phyloP scores from a whole-genome alignment of 2,888 invertebrate species.

The Leptarthrus brevirostris region DNA sequence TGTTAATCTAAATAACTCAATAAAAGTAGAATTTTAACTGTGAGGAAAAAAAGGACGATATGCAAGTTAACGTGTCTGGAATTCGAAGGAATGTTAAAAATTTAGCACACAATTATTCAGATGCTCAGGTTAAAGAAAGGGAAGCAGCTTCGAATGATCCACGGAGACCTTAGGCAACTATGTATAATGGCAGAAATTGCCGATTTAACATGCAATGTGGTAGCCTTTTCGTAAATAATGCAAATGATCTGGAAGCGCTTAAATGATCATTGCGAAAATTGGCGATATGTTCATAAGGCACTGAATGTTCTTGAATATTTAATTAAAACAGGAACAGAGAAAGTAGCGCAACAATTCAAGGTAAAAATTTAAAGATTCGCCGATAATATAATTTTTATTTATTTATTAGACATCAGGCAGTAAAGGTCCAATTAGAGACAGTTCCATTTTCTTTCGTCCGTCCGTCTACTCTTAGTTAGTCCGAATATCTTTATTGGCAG shows the following conservation, averaged over 20 bases:
- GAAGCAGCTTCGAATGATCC: too few relatives aligned
- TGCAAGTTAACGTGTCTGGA: conserved; percentile 97
- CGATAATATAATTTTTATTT: too few relatives aligned
- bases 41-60: conserved; percentile 73
- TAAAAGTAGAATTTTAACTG: too few relatives aligned
- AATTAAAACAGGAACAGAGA: too few relatives aligned
- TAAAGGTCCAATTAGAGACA: too few relatives aligned
- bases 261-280: conserved; percentile 99
- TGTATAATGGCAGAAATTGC: conserved; percentile 99
- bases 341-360: conserved; percentile 99
- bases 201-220: conserved; percentile 98
- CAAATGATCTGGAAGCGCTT: conserved; percentile 99
- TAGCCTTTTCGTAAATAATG: conserved; percentile 99
- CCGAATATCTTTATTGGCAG: too few relatives aligned
- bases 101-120: conserved; percentile 94
- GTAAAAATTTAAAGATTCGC: conserved; percentile 99
- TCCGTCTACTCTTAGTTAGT: too few relatives aligned
- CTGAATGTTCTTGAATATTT: conserved; percentile 89
- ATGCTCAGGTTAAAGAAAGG: conserved; percentile 99
- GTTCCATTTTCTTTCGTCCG: too few relatives aligned
- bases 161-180: conserved; percentile 98
- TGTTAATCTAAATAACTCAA: too few relatives aligned
- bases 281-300: conserved; percentile 99
- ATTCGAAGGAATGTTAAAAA: too few relatives aligned
- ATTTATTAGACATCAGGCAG: too few relatives aligned